Evolutionary conservation across 2,888 invertebrate genomes (phyloP).

Genomic region (Brenthis daphne): DNA sequence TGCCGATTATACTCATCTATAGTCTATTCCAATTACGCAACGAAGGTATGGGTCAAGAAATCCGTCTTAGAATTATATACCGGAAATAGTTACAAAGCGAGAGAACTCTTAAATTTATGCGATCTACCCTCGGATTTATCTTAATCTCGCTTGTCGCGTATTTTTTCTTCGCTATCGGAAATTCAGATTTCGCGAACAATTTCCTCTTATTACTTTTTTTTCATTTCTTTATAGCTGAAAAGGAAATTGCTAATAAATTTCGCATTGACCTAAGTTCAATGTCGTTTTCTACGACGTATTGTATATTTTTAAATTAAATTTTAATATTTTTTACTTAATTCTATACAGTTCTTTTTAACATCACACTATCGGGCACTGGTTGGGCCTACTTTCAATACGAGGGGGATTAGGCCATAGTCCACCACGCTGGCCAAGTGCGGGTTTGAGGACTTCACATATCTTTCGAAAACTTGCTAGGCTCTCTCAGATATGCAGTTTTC

Average conservation of each 20-base stretch:
- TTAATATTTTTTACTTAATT: no score
- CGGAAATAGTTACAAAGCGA: background rate
- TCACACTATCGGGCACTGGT: no score
- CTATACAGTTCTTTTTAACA: no score
- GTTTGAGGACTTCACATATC: no score
- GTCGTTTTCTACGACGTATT: background rate
- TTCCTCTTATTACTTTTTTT: slow-evolving; percentile 31
- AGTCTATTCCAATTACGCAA: no score
- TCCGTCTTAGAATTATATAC: background rate
- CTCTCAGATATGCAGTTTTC: no score
- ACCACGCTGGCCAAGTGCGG: no score
- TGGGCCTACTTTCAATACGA: no score
- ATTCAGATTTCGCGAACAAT: slow-evolving; percentile 37
- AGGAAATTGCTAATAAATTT: slow-evolving; percentile 21
- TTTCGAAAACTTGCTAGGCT: no score
- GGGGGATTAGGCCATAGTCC: no score
- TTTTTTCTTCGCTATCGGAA: slow-evolving; percentile 35
- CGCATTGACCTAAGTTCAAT: slow-evolving; percentile 9
- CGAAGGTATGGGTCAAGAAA: background rate
- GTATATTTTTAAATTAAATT: background rate
- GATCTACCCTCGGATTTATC: slow-evolving; percentile 25
- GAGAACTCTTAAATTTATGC: slow-evolving; percentile 10
- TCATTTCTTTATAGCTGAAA: slow-evolving; percentile 15
- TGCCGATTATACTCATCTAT: no score
- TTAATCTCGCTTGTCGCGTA: slow-evolving; percentile 32